Evolutionary conservation across 2,113 vertebrate genomes (phyloP).

Genomic region (Charina bottae): DNA sequence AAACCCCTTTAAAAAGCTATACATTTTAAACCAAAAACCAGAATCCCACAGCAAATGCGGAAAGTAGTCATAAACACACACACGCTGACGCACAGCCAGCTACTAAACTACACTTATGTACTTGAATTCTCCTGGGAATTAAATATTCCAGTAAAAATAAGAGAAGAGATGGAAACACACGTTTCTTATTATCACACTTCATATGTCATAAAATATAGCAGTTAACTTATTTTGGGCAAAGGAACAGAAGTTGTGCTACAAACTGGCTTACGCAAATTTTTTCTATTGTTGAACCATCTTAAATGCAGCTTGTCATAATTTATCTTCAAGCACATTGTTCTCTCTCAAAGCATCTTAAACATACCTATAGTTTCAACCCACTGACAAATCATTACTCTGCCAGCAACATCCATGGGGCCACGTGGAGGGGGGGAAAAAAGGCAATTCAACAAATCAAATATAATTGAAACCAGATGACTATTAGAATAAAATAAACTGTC

Average conservation of each 20-base stretch:
- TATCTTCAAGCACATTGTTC: conserved; percentile 57
- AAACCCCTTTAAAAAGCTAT: conserved; percentile 36
- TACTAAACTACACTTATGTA: conserved; percentile 78
- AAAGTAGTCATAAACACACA: conserved; percentile 71
- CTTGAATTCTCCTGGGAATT: conserved; percentile 71
- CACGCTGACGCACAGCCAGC: conserved; percentile 62
- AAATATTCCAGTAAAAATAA: conserved; percentile 83
- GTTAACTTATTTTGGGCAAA: conserved; percentile 84
- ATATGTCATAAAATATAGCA: conserved; percentile 82
- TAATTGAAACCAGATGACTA: conserved; percentile 70
- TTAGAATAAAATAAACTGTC: conserved; percentile 50
- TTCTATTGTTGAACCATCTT: conserved; percentile 77
- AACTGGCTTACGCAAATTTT: conserved; percentile 74
- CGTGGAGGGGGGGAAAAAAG: conserved; percentile 36
- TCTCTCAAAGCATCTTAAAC: conserved; percentile 47
- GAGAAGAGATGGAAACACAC: conserved; percentile 79
- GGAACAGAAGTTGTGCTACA: conserved; percentile 76
- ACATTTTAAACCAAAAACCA: conserved; percentile 51
- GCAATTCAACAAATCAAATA: conserved; percentile 52
- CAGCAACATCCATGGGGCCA: conserved; percentile 51
- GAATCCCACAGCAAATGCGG: conserved; percentile 60
- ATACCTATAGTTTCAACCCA: conserved; percentile 59
- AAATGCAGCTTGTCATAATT: conserved; percentile 69
- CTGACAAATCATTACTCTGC: conserved; percentile 39
- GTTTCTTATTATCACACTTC: conserved; percentile 90